Conservation (phyloP, 2,797 vertebrate species). For the Clamator glandarius region DNA sequence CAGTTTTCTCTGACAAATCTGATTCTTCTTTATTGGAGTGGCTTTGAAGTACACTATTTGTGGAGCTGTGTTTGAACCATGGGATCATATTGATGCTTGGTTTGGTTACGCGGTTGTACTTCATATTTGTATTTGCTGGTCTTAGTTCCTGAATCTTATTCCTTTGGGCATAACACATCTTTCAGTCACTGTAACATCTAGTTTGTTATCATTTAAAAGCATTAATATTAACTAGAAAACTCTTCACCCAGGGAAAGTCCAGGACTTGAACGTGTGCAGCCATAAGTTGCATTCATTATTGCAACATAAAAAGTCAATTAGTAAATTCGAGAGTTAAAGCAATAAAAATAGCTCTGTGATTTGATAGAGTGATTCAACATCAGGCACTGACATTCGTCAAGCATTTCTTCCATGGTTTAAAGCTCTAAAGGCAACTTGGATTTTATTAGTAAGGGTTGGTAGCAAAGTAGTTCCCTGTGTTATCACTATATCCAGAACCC, state of each 20-base stretch:
- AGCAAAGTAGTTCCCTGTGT: neutral
- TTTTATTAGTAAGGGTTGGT: neutral
- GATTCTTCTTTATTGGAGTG: conserved; percentile 39
- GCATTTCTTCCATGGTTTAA: neutral
- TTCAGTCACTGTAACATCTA: neutral
- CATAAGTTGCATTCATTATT: neutral
- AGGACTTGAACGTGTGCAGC: neutral
- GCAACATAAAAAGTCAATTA: neutral
- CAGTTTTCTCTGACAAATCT: neutral
- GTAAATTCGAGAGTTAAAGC: neutral
- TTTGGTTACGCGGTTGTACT: conserved; percentile 21
- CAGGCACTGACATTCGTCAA: neutral
- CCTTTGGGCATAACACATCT: neutral
- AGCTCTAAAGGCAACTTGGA: neutral
- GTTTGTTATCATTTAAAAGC: conserved; percentile 17
- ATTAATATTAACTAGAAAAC: neutral
- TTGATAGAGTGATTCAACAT: neutral
- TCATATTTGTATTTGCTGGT: conserved; percentile 34
- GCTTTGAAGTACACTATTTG: neutral
- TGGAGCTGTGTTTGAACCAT: neutral
- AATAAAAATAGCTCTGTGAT: neutral
- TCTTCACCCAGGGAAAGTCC: neutral
- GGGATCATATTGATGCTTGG: conserved; percentile 21
- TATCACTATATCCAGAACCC: neutral
- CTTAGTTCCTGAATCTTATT: neutral